Evolutionary conservation across 1,140 invertebrate genomes (phyloP), one percentile per base, ranked within the genome.

Genomic region (Venustaconcha ellipsiformis): DNA sequence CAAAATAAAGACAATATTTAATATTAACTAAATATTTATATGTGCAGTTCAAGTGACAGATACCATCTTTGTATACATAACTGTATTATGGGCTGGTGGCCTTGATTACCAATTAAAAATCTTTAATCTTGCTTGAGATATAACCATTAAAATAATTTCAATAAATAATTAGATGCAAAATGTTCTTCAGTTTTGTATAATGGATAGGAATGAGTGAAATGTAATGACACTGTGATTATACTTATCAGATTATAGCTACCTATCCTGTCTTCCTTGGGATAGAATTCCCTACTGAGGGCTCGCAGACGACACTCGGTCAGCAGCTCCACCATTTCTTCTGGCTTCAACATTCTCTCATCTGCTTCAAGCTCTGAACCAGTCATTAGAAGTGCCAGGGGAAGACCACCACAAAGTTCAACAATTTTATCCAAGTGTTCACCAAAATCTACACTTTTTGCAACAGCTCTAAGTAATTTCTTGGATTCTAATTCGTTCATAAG

Each of bases 351-450:
- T 26, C 70, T 59, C 8, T 23, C 66, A 62, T 72, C 66, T 57
- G 69, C 70, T 12, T 57, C 63, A 13, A 78, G 57, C 59, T 78
- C 76, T 6, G 69, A 65, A 18, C 70, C 71, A 20, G 68, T 60
- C 76, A 78, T 78, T 15, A 69, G 18, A 12, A 78, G 67, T 20
- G 73, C 26, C 57, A 72, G n/a, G 57, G 76, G 76, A 17, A 78
- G 56, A 11, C 76, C 67, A 57, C 70, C 76, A 73, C 70, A 68
- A 15, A 78, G 71, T 20, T 60, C 64, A 15, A 73, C 66, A 20
- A 78, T 66, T 1, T 64, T 11, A 13, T 59, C 20, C n/a, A 64
- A 57, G 11, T 48, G 5, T 48, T 48, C 37, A 48, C 37, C 37
- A 48, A 48, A 48, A 48, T 6, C 11, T 11, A 48, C 59, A 11